Conservation (phyloP, 1,140 invertebrate genomes). For the Meloidogyne exigua region DNA sequence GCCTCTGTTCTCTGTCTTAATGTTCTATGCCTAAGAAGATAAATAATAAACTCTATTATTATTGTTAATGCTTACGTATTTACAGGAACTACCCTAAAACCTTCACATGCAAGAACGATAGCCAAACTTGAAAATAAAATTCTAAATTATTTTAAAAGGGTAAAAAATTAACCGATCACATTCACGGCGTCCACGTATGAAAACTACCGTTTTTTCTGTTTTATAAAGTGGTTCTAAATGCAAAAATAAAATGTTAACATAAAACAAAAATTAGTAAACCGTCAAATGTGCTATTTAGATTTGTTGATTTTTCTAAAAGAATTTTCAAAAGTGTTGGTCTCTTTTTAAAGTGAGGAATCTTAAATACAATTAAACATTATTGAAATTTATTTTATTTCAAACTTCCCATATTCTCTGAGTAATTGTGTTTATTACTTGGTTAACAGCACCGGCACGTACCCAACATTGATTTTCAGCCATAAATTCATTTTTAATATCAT, state of each 20-base stretch:
- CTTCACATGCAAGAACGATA: conserved; percentile 14
- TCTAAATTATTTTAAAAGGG: neutral
- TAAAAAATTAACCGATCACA: conserved; percentile 23
- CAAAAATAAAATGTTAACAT: neutral
- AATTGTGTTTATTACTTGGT: conserved; percentile 27
- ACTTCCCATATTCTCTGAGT: conserved; percentile 34
- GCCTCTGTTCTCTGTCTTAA: conserved; percentile 30
- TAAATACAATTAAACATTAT: neutral
- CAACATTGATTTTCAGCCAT: conserved; percentile 29
- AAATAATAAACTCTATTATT: neutral
- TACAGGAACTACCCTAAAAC: conserved; percentile 14
- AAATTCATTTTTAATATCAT: conserved; percentile 30
- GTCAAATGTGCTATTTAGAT: neutral
- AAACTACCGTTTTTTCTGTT: conserved; percentile 33
- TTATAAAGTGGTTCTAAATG: conserved; percentile 19
- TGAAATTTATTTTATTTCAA: neutral
- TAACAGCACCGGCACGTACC: conserved; percentile 27
- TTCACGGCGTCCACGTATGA: conserved; percentile 23
- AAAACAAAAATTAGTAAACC: neutral
- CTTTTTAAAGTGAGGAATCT: conserved; percentile 17
- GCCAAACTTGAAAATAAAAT: conserved; percentile 13
- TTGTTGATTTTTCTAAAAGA: conserved; percentile 9
- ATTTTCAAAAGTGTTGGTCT: neutral
- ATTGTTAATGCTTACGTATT: conserved; percentile 2
- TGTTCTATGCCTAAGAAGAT: conserved; percentile 32